Percentiles rank a stretch among this genome's conserved stretches.
phyloP scores from a whole-genome alignment of 1,140 invertebrate genomes.

The Zeugodacus cucurbitae region DNA sequence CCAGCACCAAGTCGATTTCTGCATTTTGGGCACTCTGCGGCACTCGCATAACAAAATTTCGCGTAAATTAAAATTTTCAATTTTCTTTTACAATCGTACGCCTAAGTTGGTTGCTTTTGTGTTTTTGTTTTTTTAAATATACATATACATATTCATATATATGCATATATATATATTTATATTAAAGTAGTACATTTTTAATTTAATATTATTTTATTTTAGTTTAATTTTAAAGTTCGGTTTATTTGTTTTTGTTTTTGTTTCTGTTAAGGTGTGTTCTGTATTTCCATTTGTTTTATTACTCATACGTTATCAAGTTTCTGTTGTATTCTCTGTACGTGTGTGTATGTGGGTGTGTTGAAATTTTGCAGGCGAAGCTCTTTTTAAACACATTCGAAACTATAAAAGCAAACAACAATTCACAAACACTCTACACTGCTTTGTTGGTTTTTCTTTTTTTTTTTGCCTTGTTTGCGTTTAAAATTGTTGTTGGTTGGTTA shows the following conservation, averaged over 20 bases:
- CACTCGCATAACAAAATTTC: not conserved
- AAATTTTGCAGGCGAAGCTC: slow-evolving; percentile 17
- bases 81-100: slow-evolving; percentile 10
- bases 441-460: not conserved
- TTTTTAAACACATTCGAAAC: slow-evolving; percentile 22
- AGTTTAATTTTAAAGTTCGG: slow-evolving; percentile 2
- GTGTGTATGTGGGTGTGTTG: not conserved
- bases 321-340: not conserved
- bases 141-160: not conserved
- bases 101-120: not conserved
- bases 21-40: not conserved
- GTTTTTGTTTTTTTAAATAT: not conserved
- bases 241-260: slow-evolving; percentile 17
- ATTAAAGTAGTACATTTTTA: not conserved
- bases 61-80: not conserved
- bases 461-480: not conserved
- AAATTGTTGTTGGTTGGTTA: slow-evolving; percentile 17
- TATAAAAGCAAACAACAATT: slow-evolving; percentile 6
- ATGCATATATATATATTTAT: not conserved
- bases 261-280: slow-evolving; percentile 8
- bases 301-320: slow-evolving; percentile 1
- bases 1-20: not conserved
- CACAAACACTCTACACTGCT: not conserved
- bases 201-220: slow-evolving; percentile 24
- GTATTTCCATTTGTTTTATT: slow-evolving; percentile 33